Conservation (phyloP, 2,797 vertebrate genomes). For the Parotocinclus haroldoi region DNA sequence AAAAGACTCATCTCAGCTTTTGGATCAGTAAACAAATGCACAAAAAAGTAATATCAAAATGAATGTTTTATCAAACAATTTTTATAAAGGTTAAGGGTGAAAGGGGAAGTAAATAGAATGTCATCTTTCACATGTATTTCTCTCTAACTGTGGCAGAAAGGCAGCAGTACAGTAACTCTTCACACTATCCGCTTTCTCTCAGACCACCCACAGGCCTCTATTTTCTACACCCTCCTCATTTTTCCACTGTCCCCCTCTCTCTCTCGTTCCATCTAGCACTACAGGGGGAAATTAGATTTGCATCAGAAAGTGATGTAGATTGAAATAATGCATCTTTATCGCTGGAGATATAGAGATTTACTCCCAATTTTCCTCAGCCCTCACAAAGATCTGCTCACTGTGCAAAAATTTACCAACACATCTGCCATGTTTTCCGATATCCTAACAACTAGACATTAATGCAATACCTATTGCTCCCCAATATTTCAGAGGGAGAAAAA, state of each 20-base stretch:
- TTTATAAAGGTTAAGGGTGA: slow-evolving; percentile 13
- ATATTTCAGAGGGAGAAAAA: slow-evolving; percentile 76
- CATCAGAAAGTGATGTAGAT: slow-evolving; percentile 89
- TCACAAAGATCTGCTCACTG: slow-evolving; percentile 80
- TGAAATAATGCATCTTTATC: slow-evolving; percentile 93
- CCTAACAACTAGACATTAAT: slow-evolving; percentile 76
- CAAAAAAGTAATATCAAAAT: too few relatives aligned
- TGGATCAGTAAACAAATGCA: too few relatives aligned
- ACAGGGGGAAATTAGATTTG: slow-evolving; percentile 86
- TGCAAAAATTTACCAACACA: slow-evolving; percentile 81
- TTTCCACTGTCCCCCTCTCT: slow-evolving; percentile 13
- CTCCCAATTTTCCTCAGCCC: slow-evolving; percentile 84
- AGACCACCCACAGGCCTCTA: slow-evolving; percentile 24
- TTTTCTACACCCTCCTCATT: slow-evolving; percentile 27
- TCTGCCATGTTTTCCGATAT: slow-evolving; percentile 72
- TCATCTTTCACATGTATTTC: too few relatives aligned
- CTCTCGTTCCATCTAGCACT: slow-evolving; percentile 45
- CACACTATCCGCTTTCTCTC: not conserved
- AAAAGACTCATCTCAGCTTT: too few relatives aligned
- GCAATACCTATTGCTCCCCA: slow-evolving; percentile 72
- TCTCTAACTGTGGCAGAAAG: not conserved
- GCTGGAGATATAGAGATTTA: slow-evolving; percentile 89
- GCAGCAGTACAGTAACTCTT: not conserved
- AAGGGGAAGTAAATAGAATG: not conserved
- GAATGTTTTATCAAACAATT: not conserved